These are phyloP conservation scores for Cephus nigrinus DNA, from an alignment of 2,888 invertebrate genomes.

Conservation along the genomic window DNA sequence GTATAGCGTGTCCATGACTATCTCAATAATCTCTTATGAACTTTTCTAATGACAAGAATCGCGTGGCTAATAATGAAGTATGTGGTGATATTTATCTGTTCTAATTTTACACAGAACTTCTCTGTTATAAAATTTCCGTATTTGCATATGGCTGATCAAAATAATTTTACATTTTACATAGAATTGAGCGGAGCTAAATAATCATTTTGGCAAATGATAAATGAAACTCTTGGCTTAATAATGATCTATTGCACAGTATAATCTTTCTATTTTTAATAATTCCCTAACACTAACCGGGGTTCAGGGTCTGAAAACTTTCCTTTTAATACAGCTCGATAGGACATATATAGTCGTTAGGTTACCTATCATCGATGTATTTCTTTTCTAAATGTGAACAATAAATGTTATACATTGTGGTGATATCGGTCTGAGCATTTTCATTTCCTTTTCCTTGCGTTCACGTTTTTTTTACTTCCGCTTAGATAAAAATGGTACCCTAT, in stretches of 20 bases:
- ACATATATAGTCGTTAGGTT: constrained; percentile 14
- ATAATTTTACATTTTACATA: neutral
- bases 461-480: neutral
- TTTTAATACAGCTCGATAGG: neutral
- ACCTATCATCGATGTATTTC: constrained; percentile 38
- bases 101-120: neutral
- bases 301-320: neutral
- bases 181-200: neutral
- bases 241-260: neutral
- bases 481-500: neutral
- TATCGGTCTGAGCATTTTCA: constrained; percentile 51
- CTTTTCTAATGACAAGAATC: neutral
- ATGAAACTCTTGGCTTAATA: neutral
- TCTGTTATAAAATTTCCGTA: neutral
- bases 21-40: neutral
- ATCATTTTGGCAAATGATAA: neutral
- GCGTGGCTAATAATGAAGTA: neutral
- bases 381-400: constrained; percentile 64
- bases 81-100: neutral
- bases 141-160: neutral
- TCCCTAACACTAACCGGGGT: neutral
- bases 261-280: neutral
- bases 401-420: constrained; percentile 64
- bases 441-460: constrained; percentile 51
- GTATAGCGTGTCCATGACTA: constrained; percentile 10